These are phyloP conservation scores for Mirza zaza DNA, from an alignment of 2,113 vertebrate species.

Conservation along the genomic window DNA sequence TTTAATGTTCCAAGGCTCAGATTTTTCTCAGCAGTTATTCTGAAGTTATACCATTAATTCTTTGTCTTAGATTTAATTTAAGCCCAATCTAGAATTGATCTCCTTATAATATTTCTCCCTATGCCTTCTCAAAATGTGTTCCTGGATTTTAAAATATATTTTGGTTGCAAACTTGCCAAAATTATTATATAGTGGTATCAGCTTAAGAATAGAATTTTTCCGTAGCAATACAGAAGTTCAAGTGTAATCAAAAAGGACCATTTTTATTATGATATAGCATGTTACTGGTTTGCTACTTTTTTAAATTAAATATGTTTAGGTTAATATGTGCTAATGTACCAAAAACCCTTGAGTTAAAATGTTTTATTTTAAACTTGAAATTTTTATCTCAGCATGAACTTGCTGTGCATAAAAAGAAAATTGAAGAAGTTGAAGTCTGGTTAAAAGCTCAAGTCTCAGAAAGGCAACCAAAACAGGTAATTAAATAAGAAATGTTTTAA, in stretches of 20 bases:
- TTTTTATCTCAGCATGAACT: slow-evolving; percentile 87
- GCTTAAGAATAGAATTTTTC: neutral
- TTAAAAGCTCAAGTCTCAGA: slow-evolving; percentile 85
- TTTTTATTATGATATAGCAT: neutral
- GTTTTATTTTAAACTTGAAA: slow-evolving; percentile 49
- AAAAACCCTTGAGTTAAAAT: slow-evolving; percentile 49
- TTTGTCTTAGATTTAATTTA: slow-evolving; percentile 52
- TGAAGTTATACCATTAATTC: neutral
- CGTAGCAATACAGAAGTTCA: neutral
- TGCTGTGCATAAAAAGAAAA: slow-evolving; percentile 97
- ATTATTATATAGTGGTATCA: neutral
- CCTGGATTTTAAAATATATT: neutral
- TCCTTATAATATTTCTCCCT: neutral
- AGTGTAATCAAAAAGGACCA: neutral
- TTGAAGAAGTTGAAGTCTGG: slow-evolving; percentile 96
- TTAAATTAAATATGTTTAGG: neutral
- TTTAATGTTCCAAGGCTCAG: neutral
- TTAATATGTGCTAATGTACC: neutral
- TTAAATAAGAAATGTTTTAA: slow-evolving; percentile 28
- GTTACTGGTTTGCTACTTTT: slow-evolving; percentile 5
- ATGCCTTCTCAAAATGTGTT: neutral
- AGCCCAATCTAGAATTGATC: neutral
- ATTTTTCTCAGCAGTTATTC: neutral
- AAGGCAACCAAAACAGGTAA: slow-evolving; percentile 86
- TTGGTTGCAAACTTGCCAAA: neutral